Percentiles rank a stretch among this genome's conserved stretches.
Evolutionary conservation across 2,888 invertebrate species (phyloP).

Genomic region (Nesidiocoris tenuis): DNA sequence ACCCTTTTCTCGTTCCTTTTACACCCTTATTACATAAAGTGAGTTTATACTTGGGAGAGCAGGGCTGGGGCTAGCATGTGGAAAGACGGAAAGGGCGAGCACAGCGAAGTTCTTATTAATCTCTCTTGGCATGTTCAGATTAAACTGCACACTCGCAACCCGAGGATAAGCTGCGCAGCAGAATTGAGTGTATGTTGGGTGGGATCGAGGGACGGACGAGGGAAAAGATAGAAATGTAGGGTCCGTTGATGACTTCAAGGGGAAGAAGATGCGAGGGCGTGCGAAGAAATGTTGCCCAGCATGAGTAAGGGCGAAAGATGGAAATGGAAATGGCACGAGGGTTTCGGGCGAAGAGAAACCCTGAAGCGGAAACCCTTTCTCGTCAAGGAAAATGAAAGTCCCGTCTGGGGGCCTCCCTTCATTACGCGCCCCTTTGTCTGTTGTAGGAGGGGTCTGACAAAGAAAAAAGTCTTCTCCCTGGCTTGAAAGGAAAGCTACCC

Average conservation of each 20-base stretch:
- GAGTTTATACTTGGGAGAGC: slow-evolving; percentile 11
- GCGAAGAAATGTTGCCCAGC: background rate
- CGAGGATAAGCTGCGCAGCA: background rate
- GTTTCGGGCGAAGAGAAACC: background rate
- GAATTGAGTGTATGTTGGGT: background rate
- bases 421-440: slow-evolving; percentile 4
- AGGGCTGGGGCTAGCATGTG: background rate
- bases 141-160: background rate
- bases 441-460: background rate
- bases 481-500: background rate
- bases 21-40: slow-evolving; percentile 20
- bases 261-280: slow-evolving; percentile 3
- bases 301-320: background rate
- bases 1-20: slow-evolving; percentile 1
- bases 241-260: slow-evolving; percentile 18
- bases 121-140: slow-evolving; percentile 22
- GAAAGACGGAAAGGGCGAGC: slow-evolving; percentile 8
- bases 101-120: slow-evolving; percentile 29
- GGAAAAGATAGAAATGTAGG: background rate
- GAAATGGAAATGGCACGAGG: background rate
- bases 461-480: slow-evolving; percentile 28
- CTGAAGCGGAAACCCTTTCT: background rate
- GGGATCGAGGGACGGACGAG: background rate
- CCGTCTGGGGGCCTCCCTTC: background rate
- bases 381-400: slow-evolving; percentile 17